Conservation (phyloP, 1,140 invertebrate species). For the Drosophila mayri region DNA sequence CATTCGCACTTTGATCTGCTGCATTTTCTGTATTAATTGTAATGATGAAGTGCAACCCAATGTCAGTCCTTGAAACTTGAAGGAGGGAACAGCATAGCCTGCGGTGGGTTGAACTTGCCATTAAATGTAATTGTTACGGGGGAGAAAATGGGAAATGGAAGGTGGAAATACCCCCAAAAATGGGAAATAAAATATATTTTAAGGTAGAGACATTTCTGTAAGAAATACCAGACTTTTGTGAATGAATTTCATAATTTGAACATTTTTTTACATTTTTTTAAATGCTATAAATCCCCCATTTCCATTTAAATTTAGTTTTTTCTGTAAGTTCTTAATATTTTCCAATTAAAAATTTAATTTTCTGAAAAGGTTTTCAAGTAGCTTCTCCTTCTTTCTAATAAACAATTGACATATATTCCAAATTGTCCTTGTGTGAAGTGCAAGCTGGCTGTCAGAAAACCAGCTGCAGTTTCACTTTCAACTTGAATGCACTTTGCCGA, state of each 20-base stretch:
- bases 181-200: too few species aligned
- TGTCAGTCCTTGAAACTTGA: constrained; percentile 13
- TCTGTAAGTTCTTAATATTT: background rate
- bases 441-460: constrained; percentile 20
- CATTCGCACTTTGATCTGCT: constrained; percentile 69
- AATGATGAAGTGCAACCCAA: constrained; percentile 72
- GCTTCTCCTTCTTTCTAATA: background rate
- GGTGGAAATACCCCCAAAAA: background rate
- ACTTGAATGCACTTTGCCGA: constrained; percentile 30
- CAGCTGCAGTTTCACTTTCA: constrained; percentile 31
- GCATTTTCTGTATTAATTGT: constrained; percentile 77
- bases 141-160: background rate
- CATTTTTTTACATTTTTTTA: too few species aligned
- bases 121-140: constrained; percentile 59
- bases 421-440: background rate
- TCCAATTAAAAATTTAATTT: background rate
- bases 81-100: background rate
- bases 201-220: too few species aligned
- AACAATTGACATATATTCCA: constrained; percentile 55
- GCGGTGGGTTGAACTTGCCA: constrained; percentile 29
- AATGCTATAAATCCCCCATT: background rate
- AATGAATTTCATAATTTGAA: background rate
- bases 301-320: too few species aligned
- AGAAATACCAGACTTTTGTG: too few species aligned
- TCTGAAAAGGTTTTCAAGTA: background rate